These are phyloP conservation scores for Dynastes tityus DNA, from an alignment of 2,888 invertebrate genomes.

Conservation along the genomic window DNA sequence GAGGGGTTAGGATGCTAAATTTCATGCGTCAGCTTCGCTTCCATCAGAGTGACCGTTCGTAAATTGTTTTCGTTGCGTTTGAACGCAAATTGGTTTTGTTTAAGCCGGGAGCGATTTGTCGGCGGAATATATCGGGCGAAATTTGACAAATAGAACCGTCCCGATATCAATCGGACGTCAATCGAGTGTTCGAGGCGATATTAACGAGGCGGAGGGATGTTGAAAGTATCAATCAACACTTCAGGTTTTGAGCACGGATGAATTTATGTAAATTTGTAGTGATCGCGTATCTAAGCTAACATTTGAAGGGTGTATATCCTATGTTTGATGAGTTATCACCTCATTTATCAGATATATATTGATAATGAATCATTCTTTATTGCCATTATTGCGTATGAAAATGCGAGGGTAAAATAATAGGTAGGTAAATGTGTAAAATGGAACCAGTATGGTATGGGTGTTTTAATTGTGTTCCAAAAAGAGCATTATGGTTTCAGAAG, in stretches of 20 bases:
- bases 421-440: too few species aligned
- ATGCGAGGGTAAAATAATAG: too few species aligned
- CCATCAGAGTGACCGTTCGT: neutral
- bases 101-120: constrained; percentile 12
- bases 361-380: too few species aligned
- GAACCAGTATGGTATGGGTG: too few species aligned
- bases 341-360: too few species aligned
- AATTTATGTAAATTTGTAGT: neutral
- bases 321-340: too few species aligned
- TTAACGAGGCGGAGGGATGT: neutral
- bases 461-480: too few species aligned
- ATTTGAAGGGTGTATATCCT: too few species aligned
- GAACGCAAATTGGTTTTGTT: constrained; percentile 13
- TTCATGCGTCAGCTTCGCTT: neutral
- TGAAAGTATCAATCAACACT: constrained; percentile 13
- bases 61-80: constrained; percentile 10
- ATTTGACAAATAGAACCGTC: constrained; percentile 16
- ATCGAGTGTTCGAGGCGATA: neutral
- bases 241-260: neutral
- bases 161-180: neutral
- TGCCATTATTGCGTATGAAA: too few species aligned
- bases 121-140: neutral
- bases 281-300: too few species aligned
- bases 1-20: neutral
- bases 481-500: too few species aligned